Conservation (phyloP, 1,140 invertebrate genomes). For the Phortica variegata region DNA sequence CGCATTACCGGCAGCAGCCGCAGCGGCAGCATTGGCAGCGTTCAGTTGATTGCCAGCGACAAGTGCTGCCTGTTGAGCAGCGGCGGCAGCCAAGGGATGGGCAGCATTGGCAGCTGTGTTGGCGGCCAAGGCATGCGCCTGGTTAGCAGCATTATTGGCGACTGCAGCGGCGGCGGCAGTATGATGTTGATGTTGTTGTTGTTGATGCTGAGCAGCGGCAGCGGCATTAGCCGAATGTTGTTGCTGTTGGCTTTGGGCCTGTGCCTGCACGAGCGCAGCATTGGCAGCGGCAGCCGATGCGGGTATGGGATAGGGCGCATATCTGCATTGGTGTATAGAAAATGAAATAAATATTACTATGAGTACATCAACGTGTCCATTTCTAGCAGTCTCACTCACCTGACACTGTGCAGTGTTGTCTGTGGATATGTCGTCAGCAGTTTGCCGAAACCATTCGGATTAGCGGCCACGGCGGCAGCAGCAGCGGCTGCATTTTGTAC, state of each 20-base stretch:
- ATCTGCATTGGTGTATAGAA: constrained; percentile 28
- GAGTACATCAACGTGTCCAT: neutral
- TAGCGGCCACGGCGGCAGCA: constrained; percentile 50
- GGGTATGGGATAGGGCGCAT: constrained; percentile 55
- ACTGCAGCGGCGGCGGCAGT: constrained; percentile 57
- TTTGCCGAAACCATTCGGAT: constrained; percentile 70
- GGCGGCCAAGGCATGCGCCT: constrained; percentile 58
- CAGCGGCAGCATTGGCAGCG: constrained; percentile 49
- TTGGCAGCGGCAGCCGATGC: constrained; percentile 53
- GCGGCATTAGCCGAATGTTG: constrained; percentile 32
- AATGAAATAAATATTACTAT: neutral
- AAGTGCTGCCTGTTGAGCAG: constrained; percentile 58
- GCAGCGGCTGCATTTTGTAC: constrained; percentile 59
- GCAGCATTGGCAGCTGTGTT: constrained; percentile 41
- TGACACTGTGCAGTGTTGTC: constrained; percentile 51
- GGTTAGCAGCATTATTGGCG: constrained; percentile 58
- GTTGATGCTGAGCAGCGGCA: constrained; percentile 55
- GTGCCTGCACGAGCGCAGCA: constrained; percentile 50
- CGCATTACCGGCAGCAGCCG: constrained; percentile 61
- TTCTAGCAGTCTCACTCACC: constrained; percentile 31
- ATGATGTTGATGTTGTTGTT: constrained; percentile 31
- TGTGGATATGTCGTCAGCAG: constrained; percentile 66
- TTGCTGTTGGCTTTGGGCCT: constrained; percentile 51
- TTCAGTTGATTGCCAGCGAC: constrained; percentile 56
- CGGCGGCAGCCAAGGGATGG: constrained; percentile 46